A percentile compares a stretch with the other conserved stretches of the same genome.
These are phyloP conservation scores for Drosophila miranda DNA, from an alignment of 1,140 invertebrate genomes.

Conservation along the genomic window DNA sequence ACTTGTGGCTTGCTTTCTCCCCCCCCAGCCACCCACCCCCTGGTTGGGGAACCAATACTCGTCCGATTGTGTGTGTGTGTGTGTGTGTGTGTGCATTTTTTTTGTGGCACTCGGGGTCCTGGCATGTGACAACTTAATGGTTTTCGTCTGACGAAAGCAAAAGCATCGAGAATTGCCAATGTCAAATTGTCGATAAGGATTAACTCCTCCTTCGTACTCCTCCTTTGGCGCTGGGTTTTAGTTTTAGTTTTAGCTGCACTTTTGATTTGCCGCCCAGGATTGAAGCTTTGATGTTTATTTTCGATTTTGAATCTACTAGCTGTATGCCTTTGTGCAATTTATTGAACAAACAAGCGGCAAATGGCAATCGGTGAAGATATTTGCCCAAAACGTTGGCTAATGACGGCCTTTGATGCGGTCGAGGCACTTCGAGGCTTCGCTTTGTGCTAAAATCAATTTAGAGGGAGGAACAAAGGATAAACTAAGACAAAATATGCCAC, in stretches of 20 bases:
- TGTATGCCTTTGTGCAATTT: conserved; percentile 54
- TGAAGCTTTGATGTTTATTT: conserved; percentile 52
- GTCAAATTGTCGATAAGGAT: conserved; percentile 79
- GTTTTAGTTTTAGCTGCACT: conserved; percentile 70
- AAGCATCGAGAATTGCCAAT: conserved; percentile 77
- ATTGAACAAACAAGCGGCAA: conserved; percentile 57
- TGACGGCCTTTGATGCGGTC: conserved; percentile 49
- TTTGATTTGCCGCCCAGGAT: conserved; percentile 57
- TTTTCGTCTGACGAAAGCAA: conserved; percentile 77
- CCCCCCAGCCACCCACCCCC: neutral
- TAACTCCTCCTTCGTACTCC: conserved; percentile 66
- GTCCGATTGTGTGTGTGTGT: no score
- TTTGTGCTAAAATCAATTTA: no score
- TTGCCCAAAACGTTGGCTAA: conserved; percentile 34
- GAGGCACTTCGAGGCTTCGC: conserved; percentile 20
- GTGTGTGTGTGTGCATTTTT: neutral
- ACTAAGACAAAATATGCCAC: no score
- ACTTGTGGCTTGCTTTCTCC: conserved; percentile 75
- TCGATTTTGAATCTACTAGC: conserved; percentile 62
- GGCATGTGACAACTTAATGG: conserved; percentile 79
- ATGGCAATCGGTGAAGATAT: conserved; percentile 9
- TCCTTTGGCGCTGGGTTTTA: conserved; percentile 18
- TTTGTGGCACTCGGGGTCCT: conserved; percentile 18
- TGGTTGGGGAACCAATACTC: no score
- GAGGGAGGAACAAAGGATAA: no score